Evolutionary conservation across 2,888 invertebrate species (phyloP), one percentile per base, ranked within the genome.

Genomic region (Sepiola atlantica): DNA sequence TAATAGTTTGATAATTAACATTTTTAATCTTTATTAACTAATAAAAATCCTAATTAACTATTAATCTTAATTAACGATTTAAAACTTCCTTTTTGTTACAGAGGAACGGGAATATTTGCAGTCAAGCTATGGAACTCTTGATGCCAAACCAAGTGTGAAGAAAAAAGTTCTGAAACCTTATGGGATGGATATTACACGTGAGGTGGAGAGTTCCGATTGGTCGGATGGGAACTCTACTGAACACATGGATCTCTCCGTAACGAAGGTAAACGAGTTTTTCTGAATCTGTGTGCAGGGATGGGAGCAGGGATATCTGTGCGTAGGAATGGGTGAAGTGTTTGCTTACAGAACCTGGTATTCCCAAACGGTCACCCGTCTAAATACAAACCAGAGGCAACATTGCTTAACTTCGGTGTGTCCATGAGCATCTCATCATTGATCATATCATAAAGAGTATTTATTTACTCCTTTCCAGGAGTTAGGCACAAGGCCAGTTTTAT

Each of bases 171-270:
- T 93, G 32, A 32, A 55, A 16, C 55, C 57, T 54, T 57, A 55
- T 32, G 55, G 20, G 16, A 93, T 55, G 93, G 57, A 93, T 28
- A 55, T 93, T 93, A 55, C 55, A 55, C 45, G 55, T 12, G 93
- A 93, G 57, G 55, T 93, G n/a, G 93, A 93, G 12, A 93, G 93
- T 32, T 93, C 93, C 1, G 93, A 93, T 35, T 93, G 55, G 45
- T 93, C 93, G 28, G 93, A 93, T 28, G 45, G 55, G 32, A 93
- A 93, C 32, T 24, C 55, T 57, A 55, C 55, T 55, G 93, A 93
- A 14, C 57, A 93, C 32, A 93, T 93, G 57, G 93, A 93, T n/a
- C 55, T 93, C 28, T 93, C 93, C 32, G n/a, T 55, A 21, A 55
- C 10, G 20, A 55, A 93, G 93, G 93, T 93, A 93, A 91, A 21